Evolutionary conservation across 2,113 vertebrate species (phyloP).

Genomic region (Leucopsar rothschildi): DNA sequence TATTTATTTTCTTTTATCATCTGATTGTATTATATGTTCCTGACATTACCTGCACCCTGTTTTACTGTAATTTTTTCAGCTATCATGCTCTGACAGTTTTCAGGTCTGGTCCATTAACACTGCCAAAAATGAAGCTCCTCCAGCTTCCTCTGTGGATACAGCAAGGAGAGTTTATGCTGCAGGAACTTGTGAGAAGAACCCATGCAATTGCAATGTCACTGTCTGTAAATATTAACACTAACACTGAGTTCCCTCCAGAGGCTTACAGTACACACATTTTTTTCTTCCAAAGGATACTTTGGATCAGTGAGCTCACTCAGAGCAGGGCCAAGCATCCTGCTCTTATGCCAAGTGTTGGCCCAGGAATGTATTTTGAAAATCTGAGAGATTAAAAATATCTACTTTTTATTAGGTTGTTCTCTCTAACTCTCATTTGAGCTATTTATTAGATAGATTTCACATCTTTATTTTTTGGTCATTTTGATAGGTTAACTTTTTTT

Average conservation of each 20-base stretch:
- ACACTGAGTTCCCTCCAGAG: neutral
- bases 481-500: neutral
- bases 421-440: neutral
- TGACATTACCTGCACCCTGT: neutral
- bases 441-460: neutral
- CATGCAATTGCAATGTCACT: neutral
- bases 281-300: neutral
- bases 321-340: neutral
- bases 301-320: neutral
- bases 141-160: neutral
- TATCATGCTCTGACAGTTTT: neutral
- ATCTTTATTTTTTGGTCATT: neutral
- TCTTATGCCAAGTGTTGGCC: neutral
- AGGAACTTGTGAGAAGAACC: neutral
- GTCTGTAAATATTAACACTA: neutral
- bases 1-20: neutral
- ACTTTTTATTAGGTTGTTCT: neutral
- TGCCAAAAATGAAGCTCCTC: neutral
- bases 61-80: neutral
- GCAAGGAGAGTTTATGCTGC: neutral
- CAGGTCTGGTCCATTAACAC: neutral
- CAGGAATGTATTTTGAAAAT: neutral
- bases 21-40: neutral
- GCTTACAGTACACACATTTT: neutral
- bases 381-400: neutral